Conservation (phyloP, 2,797 vertebrate species). For the Urocyon cinereoargenteus region DNA sequence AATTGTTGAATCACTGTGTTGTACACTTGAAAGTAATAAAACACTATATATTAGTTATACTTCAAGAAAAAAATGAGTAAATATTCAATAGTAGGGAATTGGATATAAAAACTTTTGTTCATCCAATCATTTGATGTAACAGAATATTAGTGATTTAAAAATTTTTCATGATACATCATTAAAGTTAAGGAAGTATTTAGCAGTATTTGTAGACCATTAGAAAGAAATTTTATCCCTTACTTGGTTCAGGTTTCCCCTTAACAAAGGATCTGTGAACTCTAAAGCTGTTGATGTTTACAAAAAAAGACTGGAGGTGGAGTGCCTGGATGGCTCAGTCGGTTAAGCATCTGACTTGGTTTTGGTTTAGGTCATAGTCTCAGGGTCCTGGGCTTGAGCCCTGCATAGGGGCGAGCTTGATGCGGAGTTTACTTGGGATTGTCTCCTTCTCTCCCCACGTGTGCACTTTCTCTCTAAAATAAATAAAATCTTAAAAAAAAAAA, state of each 20-base stretch:
- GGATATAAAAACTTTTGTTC: not conserved
- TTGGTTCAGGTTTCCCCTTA: not conserved
- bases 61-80: not conserved
- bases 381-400: not conserved
- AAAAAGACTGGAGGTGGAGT: not conserved
- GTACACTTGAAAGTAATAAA: not conserved
- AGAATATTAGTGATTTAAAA: slow-evolving; percentile 18
- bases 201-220: not conserved
- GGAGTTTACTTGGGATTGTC: not conserved
- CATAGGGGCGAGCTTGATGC: not conserved
- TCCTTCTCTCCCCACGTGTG: not conserved
- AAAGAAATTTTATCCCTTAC: slow-evolving; percentile 29
- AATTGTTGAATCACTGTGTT: not conserved
- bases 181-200: not conserved
- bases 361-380: not conserved
- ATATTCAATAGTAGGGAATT: not conserved
- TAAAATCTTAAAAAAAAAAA: not conserved
- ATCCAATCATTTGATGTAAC: not conserved
- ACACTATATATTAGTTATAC: not conserved
- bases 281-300: not conserved
- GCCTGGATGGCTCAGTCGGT: not conserved
- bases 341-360: not conserved
- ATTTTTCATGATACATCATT: not conserved
- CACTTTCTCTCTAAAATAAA: not conserved
- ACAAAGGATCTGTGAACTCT: slow-evolving; percentile 1